Percentiles rank a stretch among this genome's conserved stretches.
Conservation (phyloP, 2,797 vertebrate species). For the Chaetophractus vellerosus region DNA sequence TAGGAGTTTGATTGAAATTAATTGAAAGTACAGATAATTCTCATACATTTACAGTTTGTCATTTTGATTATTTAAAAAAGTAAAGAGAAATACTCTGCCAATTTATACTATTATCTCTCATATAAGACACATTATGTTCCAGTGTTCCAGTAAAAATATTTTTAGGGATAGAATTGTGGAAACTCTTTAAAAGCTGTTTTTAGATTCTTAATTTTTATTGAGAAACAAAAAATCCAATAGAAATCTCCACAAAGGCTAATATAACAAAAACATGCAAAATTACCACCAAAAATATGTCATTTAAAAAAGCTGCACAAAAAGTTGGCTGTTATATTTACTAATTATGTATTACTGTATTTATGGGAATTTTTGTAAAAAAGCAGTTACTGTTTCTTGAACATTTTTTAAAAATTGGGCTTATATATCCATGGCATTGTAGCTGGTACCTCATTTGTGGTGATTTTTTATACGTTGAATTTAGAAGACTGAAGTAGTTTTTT, state of each 20-base stretch:
- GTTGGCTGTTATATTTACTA: neutral
- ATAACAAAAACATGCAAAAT: neutral
- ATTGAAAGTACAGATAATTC: neutral
- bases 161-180: neutral
- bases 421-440: neutral
- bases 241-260: neutral
- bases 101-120: neutral
- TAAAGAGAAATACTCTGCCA: neutral
- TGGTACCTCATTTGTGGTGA: neutral
- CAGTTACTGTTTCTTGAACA: no score
- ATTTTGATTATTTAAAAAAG: slow-evolving; percentile 18
- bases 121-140: neutral
- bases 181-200: neutral
- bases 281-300: neutral
- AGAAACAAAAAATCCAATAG: neutral
- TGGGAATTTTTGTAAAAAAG: no score
- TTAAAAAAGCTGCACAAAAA: slow-evolving; percentile 5
- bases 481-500: neutral
- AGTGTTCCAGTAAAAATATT: neutral
- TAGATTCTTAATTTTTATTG: neutral
- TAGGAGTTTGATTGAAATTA: neutral
- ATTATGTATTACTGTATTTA: neutral
- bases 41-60: neutral
- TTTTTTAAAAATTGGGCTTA: neutral
- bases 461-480: neutral